Evolutionary conservation across 2,113 vertebrate species (phyloP).

Genomic region (Empidonax traillii): DNA sequence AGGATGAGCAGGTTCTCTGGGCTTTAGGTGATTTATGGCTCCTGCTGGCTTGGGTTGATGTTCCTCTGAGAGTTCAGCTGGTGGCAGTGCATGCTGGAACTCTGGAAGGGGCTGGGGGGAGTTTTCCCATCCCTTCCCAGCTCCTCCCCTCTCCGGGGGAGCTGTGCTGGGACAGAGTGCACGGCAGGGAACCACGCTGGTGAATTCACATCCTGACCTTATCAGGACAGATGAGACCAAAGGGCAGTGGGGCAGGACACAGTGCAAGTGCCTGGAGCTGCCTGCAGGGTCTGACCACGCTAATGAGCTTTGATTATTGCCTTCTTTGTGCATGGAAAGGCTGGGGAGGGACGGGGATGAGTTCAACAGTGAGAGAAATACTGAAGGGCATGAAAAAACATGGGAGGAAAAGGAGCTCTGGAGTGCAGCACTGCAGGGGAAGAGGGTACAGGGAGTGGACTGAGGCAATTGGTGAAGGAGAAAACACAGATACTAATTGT

Average conservation of each 20-base stretch:
- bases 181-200: accelerated
- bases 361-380: not conserved
- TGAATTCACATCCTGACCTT: not conserved
- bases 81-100: not conserved
- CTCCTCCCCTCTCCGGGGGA: not conserved
- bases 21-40: not conserved
- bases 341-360: not conserved
- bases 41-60: not conserved
- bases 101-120: not conserved
- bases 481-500: not conserved
- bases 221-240: not conserved
- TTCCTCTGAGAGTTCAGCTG: not conserved
- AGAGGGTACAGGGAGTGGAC: accelerated
- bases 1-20: not conserved
- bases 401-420: not conserved
- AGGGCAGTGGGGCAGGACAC: not conserved
- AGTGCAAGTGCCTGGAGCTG: not conserved
- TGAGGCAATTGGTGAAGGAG: not conserved
- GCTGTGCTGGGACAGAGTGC: not conserved
- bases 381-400: not conserved
- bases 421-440: not conserved
- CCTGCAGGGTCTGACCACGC: not conserved
- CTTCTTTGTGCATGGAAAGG: accelerated
- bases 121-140: not conserved
- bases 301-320: not conserved